phyloP scores from a whole-genome alignment of 2,797 vertebrate species.

The Acanthurus lineatus region DNA sequence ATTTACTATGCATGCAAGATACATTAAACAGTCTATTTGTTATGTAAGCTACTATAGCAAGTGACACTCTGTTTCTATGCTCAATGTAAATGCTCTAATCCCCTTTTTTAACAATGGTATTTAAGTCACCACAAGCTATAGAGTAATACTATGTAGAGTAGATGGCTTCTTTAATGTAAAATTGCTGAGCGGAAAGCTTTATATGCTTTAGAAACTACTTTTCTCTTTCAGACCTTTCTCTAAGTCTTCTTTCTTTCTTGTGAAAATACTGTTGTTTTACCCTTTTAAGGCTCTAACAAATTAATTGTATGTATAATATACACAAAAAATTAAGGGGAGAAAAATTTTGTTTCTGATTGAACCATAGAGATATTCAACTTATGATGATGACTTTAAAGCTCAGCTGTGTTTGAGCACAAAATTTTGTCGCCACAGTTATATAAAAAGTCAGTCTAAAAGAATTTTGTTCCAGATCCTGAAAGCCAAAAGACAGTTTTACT shows the following conservation, averaged over 20 bases:
- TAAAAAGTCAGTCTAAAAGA: no score
- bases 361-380: no score
- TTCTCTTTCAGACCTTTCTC: not conserved
- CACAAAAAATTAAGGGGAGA: not conserved
- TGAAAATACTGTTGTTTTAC: not conserved
- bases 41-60: not conserved
- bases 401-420: no score
- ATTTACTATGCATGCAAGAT: not conserved
- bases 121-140: not conserved
- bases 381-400: no score
- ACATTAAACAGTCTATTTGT: not conserved
- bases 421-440: no score
- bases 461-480: not conserved
- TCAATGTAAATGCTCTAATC: not conserved
- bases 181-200: not conserved
- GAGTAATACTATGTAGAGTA: constrained; percentile 40
- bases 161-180: not conserved
- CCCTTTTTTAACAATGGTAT: not conserved
- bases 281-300: no score
- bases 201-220: not conserved
- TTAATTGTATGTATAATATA: not conserved
- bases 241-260: not conserved
- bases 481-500: not conserved
- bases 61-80: not conserved
- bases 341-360: not conserved